phyloP scores from a whole-genome alignment of 2,888 invertebrate species.

The Crematogaster levior region DNA sequence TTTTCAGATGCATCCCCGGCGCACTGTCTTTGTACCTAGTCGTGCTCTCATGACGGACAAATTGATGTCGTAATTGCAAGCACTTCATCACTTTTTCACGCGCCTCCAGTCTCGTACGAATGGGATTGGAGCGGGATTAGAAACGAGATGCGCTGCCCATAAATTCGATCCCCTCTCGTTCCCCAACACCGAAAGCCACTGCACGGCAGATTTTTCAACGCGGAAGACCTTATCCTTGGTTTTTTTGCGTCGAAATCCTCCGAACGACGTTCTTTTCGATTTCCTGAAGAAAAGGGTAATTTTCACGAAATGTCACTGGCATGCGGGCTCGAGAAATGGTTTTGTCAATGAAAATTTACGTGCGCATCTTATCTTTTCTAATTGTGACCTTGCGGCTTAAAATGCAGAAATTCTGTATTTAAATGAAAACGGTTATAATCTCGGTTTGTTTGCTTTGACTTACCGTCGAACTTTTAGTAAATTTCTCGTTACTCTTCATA shows the following conservation, averaged over 20 bases:
- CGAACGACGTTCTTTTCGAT: background rate
- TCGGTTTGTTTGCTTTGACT: background rate
- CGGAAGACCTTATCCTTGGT: background rate
- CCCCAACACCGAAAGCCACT: background rate
- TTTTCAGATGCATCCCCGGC: slow-evolving; percentile 59
- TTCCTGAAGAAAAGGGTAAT: background rate
- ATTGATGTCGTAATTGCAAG: slow-evolving; percentile 69
- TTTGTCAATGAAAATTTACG: background rate
- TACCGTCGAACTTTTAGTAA: background rate
- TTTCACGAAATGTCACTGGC: slow-evolving; percentile 7
- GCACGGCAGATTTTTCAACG: slow-evolving; percentile 3
- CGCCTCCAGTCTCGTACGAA: slow-evolving; percentile 34
- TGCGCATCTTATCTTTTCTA: background rate
- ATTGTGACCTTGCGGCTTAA: background rate
- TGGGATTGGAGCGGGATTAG: slow-evolving; percentile 60
- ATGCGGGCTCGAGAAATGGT: background rate
- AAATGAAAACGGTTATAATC: background rate
- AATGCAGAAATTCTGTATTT: background rate
- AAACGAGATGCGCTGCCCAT: slow-evolving; percentile 18
- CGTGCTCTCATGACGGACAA: slow-evolving; percentile 50
- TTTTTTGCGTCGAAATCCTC: background rate
- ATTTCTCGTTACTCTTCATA: background rate
- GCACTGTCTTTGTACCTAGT: slow-evolving; percentile 48
- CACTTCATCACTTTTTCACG: slow-evolving; percentile 72
- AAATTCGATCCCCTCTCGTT: slow-evolving; percentile 14